A percentile compares a stretch with the other conserved stretches of the same genome.
Conservation (phyloP, 2,797 vertebrate genomes). For the Pseudochirops cupreus region DNA sequence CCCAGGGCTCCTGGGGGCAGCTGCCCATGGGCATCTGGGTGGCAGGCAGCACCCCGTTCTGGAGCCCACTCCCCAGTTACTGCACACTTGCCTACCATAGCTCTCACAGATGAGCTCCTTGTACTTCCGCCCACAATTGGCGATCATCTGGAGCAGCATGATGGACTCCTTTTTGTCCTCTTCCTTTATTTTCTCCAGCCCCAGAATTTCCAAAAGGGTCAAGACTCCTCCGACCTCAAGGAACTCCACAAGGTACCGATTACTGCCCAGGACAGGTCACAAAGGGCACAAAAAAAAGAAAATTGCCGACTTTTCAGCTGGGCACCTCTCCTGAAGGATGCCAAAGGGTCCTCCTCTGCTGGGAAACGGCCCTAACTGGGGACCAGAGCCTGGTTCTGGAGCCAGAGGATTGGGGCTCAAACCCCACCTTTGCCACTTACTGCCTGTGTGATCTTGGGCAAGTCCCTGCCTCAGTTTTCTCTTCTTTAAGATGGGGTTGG, state of each 20-base stretch:
- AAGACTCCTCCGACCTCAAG: constrained; percentile 89
- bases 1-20: neutral
- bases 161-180: constrained; percentile 88
- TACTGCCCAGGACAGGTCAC: constrained; percentile 80
- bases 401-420: neutral
- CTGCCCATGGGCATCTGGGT: neutral
- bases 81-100: constrained; percentile 82
- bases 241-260: constrained; percentile 90
- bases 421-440: neutral
- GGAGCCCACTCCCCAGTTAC: neutral
- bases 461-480: neutral
- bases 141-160: constrained; percentile 87
- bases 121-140: constrained; percentile 87
- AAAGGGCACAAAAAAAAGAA: constrained; percentile 48
- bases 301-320: neutral
- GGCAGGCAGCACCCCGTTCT: too few species aligned
- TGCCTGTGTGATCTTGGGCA: neutral
- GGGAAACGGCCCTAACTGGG: constrained; percentile 15
- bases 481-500: neutral
- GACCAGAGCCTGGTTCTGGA: neutral
- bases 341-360: neutral
- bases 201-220: constrained; percentile 90
- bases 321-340: constrained; percentile 18
- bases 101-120: constrained; percentile 94
- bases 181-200: constrained; percentile 85